Conservation (phyloP, 30 jellyfish, hydroid and myxozoan species). For the Aurelia aurita complex sp. Pacific region DNA sequence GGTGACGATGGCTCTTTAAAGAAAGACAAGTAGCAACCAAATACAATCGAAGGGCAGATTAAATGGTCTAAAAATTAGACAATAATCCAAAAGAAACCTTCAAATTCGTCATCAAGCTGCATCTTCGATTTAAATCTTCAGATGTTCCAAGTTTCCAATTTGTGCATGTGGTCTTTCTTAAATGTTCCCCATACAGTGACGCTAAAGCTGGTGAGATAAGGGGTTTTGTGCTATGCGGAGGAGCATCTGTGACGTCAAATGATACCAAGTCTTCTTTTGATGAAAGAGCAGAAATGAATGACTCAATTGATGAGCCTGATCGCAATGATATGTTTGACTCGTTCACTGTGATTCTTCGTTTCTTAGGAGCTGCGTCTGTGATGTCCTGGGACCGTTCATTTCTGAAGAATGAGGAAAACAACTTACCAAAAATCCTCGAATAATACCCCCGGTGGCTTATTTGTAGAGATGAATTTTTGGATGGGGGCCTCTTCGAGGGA, state of each 20-base stretch:
- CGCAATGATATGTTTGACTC: constrained; percentile 54
- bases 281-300: constrained; percentile 90
- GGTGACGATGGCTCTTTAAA: no score
- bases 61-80: no score
- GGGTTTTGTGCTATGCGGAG: constrained; percentile 59
- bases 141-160: constrained; percentile 87
- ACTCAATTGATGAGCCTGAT: constrained; percentile 74
- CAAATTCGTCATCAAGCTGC: constrained; percentile 79
- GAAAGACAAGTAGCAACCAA: no score
- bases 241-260: constrained; percentile 61
- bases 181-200: constrained; percentile 69
- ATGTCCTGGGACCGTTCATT: neutral
- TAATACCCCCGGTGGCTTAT: no score
- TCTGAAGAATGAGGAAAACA: neutral
- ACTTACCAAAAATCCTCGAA: no score
- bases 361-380: constrained; percentile 7
- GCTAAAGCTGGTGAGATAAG: constrained; percentile 75
- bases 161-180: constrained; percentile 64
- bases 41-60: no score
- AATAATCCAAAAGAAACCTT: constrained; percentile 42
- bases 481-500: no score
- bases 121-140: constrained; percentile 63
- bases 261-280: constrained; percentile 81
- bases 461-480: no score
- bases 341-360: neutral